Percentiles rank a stretch among this genome's conserved stretches.
phyloP scores from a whole-genome alignment of 53 echinoderm and acorn worm species.

The Zoroaster sp. region DNA sequence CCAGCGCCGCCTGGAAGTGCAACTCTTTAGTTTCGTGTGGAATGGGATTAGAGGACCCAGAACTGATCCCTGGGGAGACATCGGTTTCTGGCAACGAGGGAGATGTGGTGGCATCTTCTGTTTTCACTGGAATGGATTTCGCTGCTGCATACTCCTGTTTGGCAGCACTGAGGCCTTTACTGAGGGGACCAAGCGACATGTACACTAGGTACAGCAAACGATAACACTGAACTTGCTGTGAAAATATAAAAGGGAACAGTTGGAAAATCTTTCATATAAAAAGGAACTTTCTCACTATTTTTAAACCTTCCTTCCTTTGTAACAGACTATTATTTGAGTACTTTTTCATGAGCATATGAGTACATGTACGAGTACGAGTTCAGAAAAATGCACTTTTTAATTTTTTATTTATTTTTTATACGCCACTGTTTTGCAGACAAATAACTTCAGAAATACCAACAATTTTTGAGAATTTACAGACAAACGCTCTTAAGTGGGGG shows the following conservation, averaged over 20 bases:
- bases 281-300: too few species aligned
- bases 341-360: too few species aligned
- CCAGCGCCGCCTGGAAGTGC: constrained; percentile 48
- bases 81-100: background rate
- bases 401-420: too few species aligned
- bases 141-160: background rate
- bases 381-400: too few species aligned
- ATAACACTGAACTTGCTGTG: constrained; percentile 33
- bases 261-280: too few species aligned
- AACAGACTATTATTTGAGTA: too few species aligned
- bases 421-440: too few species aligned
- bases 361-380: too few species aligned
- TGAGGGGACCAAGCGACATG: constrained; percentile 44
- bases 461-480: too few species aligned
- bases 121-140: background rate
- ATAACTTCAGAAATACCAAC: too few species aligned
- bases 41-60: background rate
- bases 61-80: background rate
- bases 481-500: too few species aligned
- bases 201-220: constrained; percentile 9
- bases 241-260: background rate
- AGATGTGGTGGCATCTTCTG: background rate
- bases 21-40: background rate
- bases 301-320: too few species aligned
- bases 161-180: constrained; percentile 22